Conservation (phyloP, 2,113 vertebrate genomes). For the Cyanistes caeruleus region DNA sequence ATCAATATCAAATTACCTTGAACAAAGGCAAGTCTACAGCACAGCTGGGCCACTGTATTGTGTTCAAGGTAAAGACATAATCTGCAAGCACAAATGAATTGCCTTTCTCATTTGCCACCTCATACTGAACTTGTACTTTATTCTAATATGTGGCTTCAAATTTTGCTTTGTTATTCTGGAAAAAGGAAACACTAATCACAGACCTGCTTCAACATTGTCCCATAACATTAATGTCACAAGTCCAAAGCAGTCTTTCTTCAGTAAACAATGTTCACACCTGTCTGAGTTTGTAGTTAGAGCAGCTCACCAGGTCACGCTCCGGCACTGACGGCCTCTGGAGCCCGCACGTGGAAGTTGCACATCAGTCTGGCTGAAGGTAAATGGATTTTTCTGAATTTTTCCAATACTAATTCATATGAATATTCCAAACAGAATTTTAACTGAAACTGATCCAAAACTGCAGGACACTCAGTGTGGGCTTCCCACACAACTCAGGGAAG, state of each 20-base stretch:
- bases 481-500: not conserved
- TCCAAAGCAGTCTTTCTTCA: not conserved
- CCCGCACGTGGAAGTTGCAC: not conserved
- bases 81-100: conserved; percentile 11
- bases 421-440: not conserved
- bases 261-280: not conserved
- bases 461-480: not conserved
- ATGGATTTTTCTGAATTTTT: not conserved
- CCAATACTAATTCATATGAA: not conserved
- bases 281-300: not conserved
- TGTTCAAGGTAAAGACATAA: conserved; percentile 28
- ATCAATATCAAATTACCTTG: conserved; percentile 64
- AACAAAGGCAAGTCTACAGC: conserved; percentile 25
- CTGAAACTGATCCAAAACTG: not conserved
- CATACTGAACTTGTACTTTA: not conserved
- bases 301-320: not conserved
- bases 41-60: not conserved
- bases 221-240: not conserved
- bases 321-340: not conserved
- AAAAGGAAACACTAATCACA: not conserved
- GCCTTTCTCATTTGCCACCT: not conserved
- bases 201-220: not conserved
- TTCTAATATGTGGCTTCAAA: not conserved
- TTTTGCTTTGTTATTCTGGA: not conserved
- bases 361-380: not conserved